Base-by-base conservation (phyloP, 2,888 invertebrate genomes). In the Pseudanteris insignis region DNA sequence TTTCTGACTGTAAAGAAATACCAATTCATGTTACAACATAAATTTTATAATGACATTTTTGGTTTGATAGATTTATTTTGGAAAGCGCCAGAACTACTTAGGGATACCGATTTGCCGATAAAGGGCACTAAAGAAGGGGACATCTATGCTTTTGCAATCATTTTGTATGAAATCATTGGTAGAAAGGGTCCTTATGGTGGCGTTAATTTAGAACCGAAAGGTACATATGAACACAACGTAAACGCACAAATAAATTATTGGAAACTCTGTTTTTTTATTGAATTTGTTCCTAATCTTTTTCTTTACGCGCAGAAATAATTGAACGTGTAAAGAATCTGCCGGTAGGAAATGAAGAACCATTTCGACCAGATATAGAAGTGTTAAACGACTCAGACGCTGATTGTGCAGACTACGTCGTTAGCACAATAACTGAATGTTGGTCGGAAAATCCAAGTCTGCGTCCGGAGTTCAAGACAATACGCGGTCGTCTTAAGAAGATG, bases 131-230 rank as follows among this genome's bases (percentile, higher is more conserved):
- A 90, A 77, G 93, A 94, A 80, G 95, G 91, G 10, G 96, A 96
- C 80, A 91, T 97, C 9, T 99, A 97, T 81, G 93, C 98, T 11
- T 99, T 99, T 82, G 94, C 92, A 53, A 93, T 96, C 69, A 95
- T 96, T 75, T 84, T 97, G 66, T 96, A 94, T 79, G 96, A 96
- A 84, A 91, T 96, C 67, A 88, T 96, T 73, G 92, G 92, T 48
- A 85, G 96, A 66, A 88, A 89, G 77, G 96, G 96, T 40, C 96
- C 96, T 5, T 96, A 92, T 78, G 93, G 93, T 64, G 85, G 86
- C 67, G 87, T 87, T 51, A 83, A 87, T 74, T 86, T 86, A 76
- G 92, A 93, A 82, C 92, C 93, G 73, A 92, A 90, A 87, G 91
- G 92, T 91, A 81, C 21, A 21, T 21, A 5, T 21, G 7, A 21